Evolutionary conservation across 2,888 invertebrate species (phyloP).

Genomic region (Drosophila cognata): DNA sequence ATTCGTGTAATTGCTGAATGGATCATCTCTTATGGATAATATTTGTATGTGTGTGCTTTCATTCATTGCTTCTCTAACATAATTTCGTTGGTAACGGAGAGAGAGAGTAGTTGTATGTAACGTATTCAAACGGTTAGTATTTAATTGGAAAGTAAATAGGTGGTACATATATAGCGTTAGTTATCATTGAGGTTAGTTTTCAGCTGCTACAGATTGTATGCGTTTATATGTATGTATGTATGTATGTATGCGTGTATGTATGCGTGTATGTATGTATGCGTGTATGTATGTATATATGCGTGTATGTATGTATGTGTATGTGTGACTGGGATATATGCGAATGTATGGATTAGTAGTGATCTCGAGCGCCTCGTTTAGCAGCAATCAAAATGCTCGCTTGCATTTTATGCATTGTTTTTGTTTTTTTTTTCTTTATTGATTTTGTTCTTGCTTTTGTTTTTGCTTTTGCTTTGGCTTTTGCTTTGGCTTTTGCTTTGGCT

Average conservation of each 20-base stretch:
- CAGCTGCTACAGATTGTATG: slow-evolving; percentile 21
- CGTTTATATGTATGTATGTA: slow-evolving; percentile 9
- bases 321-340: slow-evolving; percentile 8
- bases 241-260: not conserved
- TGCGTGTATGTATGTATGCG: slow-evolving; percentile 18
- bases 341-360: slow-evolving; percentile 38
- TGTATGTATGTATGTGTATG: slow-evolving; percentile 18
- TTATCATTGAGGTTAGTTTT: slow-evolving; percentile 40
- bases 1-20: slow-evolving; percentile 7
- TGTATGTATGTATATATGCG: slow-evolving; percentile 27
- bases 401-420: not conserved
- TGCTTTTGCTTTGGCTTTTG: not conserved
- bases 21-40: slow-evolving; percentile 12
- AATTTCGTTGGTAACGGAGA: slow-evolving; percentile 15
- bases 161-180: slow-evolving; percentile 59
- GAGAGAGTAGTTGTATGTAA: slow-evolving; percentile 18
- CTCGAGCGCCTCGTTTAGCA: slow-evolving; percentile 28
- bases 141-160: slow-evolving; percentile 56
- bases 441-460: not conserved
- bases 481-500: not conserved
- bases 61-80: slow-evolving; percentile 11
- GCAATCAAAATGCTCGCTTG: slow-evolving; percentile 4
- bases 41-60: not conserved
- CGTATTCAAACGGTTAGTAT: slow-evolving; percentile 50
- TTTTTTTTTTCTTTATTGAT: not conserved